Conservation (phyloP, 2,113 vertebrate species). For the Mus pahari region DNA sequence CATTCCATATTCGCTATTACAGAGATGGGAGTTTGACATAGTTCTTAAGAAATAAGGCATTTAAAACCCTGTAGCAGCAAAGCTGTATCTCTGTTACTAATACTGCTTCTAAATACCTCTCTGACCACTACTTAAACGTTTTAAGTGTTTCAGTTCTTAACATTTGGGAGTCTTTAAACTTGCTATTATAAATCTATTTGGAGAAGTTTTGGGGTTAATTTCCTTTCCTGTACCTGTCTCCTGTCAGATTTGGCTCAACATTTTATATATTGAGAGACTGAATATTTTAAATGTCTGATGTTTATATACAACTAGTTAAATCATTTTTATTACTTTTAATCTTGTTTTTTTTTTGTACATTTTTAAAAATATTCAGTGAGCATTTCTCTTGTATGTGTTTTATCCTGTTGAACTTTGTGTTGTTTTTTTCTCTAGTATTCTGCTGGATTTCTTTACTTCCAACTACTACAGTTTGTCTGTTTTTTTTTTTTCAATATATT, state of each 20-base stretch:
- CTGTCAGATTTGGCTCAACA: conserved; percentile 33
- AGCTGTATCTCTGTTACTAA: neutral
- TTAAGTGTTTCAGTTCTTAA: conserved; percentile 28
- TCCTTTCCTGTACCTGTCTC: neutral
- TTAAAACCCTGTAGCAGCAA: neutral
- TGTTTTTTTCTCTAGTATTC: conserved; percentile 9
- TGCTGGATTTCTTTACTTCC: conserved; percentile 21
- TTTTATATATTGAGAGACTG: conserved; percentile 7
- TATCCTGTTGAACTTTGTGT: neutral
- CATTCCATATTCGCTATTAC: neutral
- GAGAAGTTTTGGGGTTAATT: conserved; percentile 30
- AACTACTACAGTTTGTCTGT: neutral
- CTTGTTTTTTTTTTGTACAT: conserved; percentile 10
- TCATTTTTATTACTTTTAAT: conserved; percentile 62
- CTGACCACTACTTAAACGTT: neutral
- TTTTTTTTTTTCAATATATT: neutral
- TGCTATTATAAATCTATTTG: conserved; percentile 3
- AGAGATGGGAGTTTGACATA: neutral
- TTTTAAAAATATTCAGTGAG: neutral
- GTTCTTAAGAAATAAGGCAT: neutral
- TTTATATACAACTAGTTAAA: conserved; percentile 39
- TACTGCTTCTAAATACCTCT: neutral
- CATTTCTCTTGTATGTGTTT: conserved; percentile 9
- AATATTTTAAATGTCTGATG: conserved; percentile 47
- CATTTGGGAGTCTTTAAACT: conserved; percentile 37